These are phyloP conservation scores for Trinectes maculatus DNA, from an alignment of 2,113 vertebrate genomes.

Conservation along the genomic window DNA sequence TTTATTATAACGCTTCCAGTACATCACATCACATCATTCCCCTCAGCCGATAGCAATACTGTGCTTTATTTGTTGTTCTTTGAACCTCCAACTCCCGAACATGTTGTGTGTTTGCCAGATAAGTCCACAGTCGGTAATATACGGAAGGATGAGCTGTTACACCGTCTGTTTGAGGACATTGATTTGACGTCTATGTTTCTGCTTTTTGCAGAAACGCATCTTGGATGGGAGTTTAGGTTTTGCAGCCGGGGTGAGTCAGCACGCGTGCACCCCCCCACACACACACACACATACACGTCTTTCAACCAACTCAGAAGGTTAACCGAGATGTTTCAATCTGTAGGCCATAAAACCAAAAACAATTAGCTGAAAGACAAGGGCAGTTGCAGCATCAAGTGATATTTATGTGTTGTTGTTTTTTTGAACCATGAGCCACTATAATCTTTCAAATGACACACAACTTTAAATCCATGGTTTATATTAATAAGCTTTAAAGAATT, in stretches of 20 bases:
- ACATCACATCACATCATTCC: neutral
- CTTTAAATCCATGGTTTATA: neutral
- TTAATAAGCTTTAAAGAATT: neutral
- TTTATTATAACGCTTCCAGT: neutral
- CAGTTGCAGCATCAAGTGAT: neutral
- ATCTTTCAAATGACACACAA: neutral
- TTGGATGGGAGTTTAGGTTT: conserved; percentile 97
- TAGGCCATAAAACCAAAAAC: too few species aligned
- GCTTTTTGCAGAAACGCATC: conserved; percentile 87
- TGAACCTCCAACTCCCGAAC: neutral
- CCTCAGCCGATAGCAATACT: neutral
- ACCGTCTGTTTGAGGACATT: conserved; percentile 13
- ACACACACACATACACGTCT: neutral
- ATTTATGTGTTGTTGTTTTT: neutral
- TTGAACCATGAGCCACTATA: neutral
- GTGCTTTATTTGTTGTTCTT: neutral
- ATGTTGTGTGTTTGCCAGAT: neutral
- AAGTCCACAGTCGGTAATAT: neutral
- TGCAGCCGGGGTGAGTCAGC: conserved; percentile 93
- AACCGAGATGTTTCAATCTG: too few species aligned
- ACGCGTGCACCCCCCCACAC: neutral
- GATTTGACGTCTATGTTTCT: conserved; percentile 36
- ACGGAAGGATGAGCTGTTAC: conserved; percentile 1
- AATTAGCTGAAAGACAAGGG: neutral
- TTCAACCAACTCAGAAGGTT: too few species aligned